phyloP scores from a whole-genome alignment of 2,888 invertebrate genomes.

The Apotomis betuletana region DNA sequence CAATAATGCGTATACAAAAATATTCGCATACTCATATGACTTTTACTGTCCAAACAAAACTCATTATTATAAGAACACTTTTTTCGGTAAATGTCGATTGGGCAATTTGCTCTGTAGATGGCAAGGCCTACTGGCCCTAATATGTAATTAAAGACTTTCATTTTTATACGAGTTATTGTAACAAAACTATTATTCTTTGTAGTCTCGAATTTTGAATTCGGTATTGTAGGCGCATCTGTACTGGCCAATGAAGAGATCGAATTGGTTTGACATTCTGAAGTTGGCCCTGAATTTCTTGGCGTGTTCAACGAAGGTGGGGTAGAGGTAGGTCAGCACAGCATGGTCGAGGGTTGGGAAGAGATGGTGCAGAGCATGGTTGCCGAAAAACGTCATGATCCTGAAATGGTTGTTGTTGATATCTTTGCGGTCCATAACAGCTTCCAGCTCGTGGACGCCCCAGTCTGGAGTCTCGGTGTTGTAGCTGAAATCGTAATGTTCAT shows the following conservation, averaged over 20 bases:
- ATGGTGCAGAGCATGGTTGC: conserved; percentile 91
- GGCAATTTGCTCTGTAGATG: no score
- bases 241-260: conserved; percentile 69
- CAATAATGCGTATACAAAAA: no score
- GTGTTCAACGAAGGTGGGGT: conserved; percentile 84
- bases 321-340: conserved; percentile 85
- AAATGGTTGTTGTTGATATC: conserved; percentile 86
- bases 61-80: no score
- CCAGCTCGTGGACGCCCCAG: conserved; percentile 91
- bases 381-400: conserved; percentile 88
- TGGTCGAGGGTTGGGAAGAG: conserved; percentile 92
- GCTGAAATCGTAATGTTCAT: conserved; percentile 29
- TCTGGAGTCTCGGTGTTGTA: conserved; percentile 81
- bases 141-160: no score
- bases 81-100: no score
- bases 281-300: conserved; percentile 85
- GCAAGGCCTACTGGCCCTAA: no score
- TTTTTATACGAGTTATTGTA: neutral
- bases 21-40: no score
- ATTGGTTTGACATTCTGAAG: conserved; percentile 66
- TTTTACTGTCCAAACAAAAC: no score
- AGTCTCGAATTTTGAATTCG: conserved; percentile 56
- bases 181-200: neutral
- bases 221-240: conserved; percentile 62
- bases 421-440: conserved; percentile 88